Evolutionary conservation across 2,888 invertebrate species (phyloP).

Genomic region (Geophilus truncorum): DNA sequence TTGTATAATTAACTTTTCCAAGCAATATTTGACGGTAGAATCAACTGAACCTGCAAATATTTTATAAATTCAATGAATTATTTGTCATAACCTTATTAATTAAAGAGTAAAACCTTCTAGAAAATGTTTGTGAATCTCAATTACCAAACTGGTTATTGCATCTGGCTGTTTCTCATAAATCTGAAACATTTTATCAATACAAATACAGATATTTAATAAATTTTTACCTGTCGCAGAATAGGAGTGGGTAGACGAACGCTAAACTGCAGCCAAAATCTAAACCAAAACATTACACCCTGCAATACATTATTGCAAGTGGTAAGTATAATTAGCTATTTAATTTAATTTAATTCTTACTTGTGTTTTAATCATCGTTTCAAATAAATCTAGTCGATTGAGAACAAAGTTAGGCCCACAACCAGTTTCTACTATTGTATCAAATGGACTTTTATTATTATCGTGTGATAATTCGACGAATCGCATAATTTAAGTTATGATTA

Average conservation of each 20-base stretch:
- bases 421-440: neutral
- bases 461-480: neutral
- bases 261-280: neutral
- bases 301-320: neutral
- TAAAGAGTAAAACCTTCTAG: neutral
- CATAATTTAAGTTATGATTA: neutral
- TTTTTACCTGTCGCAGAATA: neutral
- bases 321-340: neutral
- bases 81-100: neutral
- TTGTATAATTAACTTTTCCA: neutral
- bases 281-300: neutral
- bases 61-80: neutral
- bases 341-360: neutral
- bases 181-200: neutral
- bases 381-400: neutral
- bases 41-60: neutral
- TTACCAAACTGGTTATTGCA: neutral
- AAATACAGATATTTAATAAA: too few relatives aligned
- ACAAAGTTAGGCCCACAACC: conserved; percentile 20
- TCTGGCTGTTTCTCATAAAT: neutral
- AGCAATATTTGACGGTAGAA: neutral
- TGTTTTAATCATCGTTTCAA: neutral
- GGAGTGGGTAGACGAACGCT: neutral
- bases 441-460: neutral
- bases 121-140: neutral